Conservation (phyloP, 2,888 invertebrate species). For the Luffia ferchaultella region DNA sequence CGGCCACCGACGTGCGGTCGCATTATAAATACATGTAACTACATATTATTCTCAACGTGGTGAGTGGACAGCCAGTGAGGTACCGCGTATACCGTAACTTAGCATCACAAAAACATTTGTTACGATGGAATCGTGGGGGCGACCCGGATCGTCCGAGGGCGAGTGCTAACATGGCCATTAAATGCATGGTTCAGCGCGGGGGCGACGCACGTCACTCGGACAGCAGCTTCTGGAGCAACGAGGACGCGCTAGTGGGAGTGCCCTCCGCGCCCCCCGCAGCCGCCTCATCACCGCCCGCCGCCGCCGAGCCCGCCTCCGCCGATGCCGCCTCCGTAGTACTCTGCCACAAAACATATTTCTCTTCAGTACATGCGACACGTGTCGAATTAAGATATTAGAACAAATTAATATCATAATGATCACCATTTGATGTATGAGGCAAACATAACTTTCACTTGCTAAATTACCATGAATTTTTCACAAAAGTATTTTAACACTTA, state of each 20-base stretch:
- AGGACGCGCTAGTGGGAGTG: conserved; percentile 67
- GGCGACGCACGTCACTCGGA: conserved; percentile 70
- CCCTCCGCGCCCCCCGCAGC: conserved; percentile 18
- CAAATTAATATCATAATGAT: too few relatives aligned
- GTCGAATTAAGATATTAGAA: too few relatives aligned
- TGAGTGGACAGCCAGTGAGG: conserved; percentile 57
- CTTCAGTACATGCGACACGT: too few relatives aligned
- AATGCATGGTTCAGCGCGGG: conserved; percentile 38
- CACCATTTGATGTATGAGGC: too few relatives aligned
- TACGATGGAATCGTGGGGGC: conserved; percentile 31
- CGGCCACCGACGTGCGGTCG: conserved; percentile 15
- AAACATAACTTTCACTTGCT: too few relatives aligned
- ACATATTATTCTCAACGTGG: conserved; percentile 37
- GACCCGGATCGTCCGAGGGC: conserved; percentile 24
- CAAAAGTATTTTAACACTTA: too few relatives aligned
- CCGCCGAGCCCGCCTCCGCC: conserved; percentile 48
- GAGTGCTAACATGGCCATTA: conserved; percentile 28
- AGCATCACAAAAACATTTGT: conserved; percentile 19
- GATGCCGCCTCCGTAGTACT: conserved; percentile 62
- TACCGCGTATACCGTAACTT: conserved; percentile 49
- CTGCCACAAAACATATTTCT: conserved; percentile 23
- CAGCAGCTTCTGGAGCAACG: conserved; percentile 85
- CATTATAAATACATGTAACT: conserved; percentile 43
- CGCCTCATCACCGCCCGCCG: conserved; percentile 27
- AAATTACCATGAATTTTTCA: too few relatives aligned